Conservation (phyloP, 2,113 vertebrate genomes). For the Hippocampus zosterae region DNA sequence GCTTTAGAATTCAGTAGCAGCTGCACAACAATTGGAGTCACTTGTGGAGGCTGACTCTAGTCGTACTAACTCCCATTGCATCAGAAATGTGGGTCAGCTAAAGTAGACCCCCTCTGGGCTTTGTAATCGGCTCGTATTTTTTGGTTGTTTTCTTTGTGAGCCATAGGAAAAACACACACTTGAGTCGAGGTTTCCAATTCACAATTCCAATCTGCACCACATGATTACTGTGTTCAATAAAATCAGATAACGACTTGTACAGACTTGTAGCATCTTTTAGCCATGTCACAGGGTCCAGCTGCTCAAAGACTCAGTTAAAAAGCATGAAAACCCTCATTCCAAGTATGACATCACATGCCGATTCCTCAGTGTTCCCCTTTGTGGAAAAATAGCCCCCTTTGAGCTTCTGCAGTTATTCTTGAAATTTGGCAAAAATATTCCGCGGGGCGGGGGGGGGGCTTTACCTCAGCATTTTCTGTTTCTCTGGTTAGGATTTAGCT, state of each 20-base stretch:
- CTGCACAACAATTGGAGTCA: slow-evolving; percentile 21
- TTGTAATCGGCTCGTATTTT: slow-evolving; percentile 37
- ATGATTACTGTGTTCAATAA: slow-evolving; percentile 29
- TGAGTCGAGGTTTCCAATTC: slow-evolving; percentile 18
- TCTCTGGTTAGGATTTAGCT: slow-evolving; percentile 36
- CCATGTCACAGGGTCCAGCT: slow-evolving; percentile 33
- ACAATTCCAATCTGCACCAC: slow-evolving; percentile 30
- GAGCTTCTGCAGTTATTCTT: slow-evolving; percentile 33
- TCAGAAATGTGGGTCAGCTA: slow-evolving; percentile 51
- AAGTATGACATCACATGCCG: slow-evolving; percentile 45
- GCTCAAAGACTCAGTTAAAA: slow-evolving; percentile 49
- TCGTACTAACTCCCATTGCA: slow-evolving; percentile 28
- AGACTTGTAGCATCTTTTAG: slow-evolving; percentile 30
- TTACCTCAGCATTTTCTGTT: slow-evolving; percentile 32
- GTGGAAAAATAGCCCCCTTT: slow-evolving; percentile 43
- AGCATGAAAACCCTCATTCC: slow-evolving; percentile 18
- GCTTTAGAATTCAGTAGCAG: slow-evolving; percentile 4
- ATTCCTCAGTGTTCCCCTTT: slow-evolving; percentile 18
- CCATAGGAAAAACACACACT: slow-evolving; percentile 16
- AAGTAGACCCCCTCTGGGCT: slow-evolving; percentile 39
- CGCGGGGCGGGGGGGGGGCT: slow-evolving; percentile 32
- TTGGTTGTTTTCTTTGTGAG: slow-evolving; percentile 10
- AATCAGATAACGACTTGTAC: slow-evolving; percentile 33
- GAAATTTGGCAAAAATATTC: slow-evolving; percentile 47
- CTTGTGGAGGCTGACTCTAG: slow-evolving; percentile 29